phyloP scores from a whole-genome alignment of 2,888 invertebrate genomes.

The Koerneria pararmatus region DNA sequence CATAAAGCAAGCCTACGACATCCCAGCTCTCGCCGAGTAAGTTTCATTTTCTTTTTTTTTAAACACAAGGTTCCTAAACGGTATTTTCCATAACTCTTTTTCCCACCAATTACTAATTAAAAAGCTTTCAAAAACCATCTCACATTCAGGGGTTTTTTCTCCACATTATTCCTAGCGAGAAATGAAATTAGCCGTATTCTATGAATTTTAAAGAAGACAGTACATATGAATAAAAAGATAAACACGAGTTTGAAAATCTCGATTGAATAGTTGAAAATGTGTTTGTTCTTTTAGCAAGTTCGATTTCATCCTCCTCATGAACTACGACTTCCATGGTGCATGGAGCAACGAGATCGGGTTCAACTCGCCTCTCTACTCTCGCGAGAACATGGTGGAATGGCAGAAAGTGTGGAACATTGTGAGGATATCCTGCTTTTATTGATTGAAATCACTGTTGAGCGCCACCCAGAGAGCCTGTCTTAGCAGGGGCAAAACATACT shows the following conservation, averaged over 20 bases:
- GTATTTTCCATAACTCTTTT: background rate
- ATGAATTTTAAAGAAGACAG: background rate
- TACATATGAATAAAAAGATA: no score
- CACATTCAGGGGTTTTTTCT: no score
- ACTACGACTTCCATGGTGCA: constrained; percentile 50
- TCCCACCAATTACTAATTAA: no score
- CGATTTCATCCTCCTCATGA: constrained; percentile 52
- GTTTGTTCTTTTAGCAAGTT: constrained; percentile 29
- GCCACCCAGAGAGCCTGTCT: background rate
- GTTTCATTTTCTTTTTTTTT: constrained; percentile 3
- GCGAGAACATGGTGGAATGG: constrained; percentile 33
- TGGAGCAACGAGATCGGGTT: constrained; percentile 43
- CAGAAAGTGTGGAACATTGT: constrained; percentile 47
- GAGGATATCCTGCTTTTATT: constrained; percentile 9
- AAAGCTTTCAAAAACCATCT: no score
- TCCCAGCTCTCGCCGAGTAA: constrained; percentile 62
- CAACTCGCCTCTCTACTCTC: constrained; percentile 44
- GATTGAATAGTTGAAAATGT: background rate
- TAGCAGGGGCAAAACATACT: background rate
- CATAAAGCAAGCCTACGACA: constrained; percentile 79
- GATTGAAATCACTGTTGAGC: background rate
- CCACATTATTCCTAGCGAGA: no score
- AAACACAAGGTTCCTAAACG: background rate
- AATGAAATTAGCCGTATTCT: no score
- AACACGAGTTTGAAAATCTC: no score